Conservation (phyloP, 2,797 vertebrate species). For the Melanotaenia boesemani region DNA sequence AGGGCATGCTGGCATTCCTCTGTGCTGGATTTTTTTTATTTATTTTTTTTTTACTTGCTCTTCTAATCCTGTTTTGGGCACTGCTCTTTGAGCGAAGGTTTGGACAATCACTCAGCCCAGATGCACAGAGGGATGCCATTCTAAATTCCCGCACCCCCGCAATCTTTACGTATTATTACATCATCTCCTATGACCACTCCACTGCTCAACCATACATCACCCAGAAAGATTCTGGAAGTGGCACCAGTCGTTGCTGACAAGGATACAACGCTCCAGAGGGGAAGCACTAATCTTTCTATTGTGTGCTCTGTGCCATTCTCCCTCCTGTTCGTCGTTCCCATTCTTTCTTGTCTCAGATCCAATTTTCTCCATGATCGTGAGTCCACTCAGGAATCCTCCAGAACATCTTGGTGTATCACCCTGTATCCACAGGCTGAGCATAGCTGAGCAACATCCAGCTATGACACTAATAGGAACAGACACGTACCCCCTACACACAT, state of each 20-base stretch:
- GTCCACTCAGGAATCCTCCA: constrained; percentile 63
- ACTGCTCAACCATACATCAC: constrained; percentile 39
- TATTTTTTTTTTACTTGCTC: constrained; percentile 14
- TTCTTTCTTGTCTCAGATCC: constrained; percentile 31
- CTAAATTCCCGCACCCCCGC: constrained; percentile 19
- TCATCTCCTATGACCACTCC: constrained; percentile 51
- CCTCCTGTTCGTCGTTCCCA: constrained; percentile 13
- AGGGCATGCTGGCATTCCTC: constrained; percentile 63
- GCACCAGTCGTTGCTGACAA: constrained; percentile 30
- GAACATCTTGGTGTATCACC: constrained; percentile 71
- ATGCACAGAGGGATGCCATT: constrained; percentile 45
- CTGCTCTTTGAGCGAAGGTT: constrained; percentile 65
- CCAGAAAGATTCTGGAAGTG: constrained; percentile 31
- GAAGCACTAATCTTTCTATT: constrained; percentile 17
- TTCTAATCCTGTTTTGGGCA: constrained; percentile 67
- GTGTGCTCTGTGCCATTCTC: neutral
- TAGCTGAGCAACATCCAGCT: constrained; percentile 44
- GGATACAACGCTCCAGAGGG: constrained; percentile 13
- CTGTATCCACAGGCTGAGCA: constrained; percentile 61
- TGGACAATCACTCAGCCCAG: constrained; percentile 58
- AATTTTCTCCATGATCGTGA: constrained; percentile 45
- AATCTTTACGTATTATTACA: constrained; percentile 34
- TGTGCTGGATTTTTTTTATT: constrained; percentile 31
- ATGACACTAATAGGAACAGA: constrained; percentile 55
- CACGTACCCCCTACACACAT: constrained; percentile 40